Percentiles rank a stretch among this genome's conserved stretches.
Evolutionary conservation across 2,888 invertebrate genomes (phyloP).

Genomic region (Tinea pellionella): DNA sequence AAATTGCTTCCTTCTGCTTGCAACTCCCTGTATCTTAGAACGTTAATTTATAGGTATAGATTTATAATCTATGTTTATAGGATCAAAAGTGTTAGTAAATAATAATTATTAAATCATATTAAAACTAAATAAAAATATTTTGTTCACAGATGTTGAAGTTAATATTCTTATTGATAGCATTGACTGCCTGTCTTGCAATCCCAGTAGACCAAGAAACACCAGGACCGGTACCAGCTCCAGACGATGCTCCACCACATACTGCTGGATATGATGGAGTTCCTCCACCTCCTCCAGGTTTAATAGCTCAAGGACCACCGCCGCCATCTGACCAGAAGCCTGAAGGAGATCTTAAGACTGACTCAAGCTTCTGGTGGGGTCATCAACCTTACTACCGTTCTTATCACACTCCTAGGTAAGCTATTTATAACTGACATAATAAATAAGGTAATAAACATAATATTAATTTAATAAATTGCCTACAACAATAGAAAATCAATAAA

Average conservation of each 20-base stretch:
- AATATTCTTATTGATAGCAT: conserved; percentile 11
- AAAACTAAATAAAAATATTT: background rate
- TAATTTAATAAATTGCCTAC: too few species aligned
- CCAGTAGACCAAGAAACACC: conserved; percentile 12
- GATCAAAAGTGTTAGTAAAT: too few species aligned
- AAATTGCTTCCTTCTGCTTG: too few species aligned
- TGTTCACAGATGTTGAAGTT: conserved; percentile 16
- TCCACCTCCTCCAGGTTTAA: background rate
- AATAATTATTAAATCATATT: too few species aligned
- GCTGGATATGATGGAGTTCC: background rate
- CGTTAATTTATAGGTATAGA: too few species aligned
- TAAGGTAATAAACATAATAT: too few species aligned
- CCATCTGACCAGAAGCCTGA: conserved; percentile 13
- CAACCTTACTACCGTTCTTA: conserved; percentile 17
- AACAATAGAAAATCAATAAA: too few species aligned
- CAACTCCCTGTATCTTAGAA: too few species aligned
- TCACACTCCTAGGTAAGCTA: conserved; percentile 17
- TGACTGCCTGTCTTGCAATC: conserved; percentile 16
- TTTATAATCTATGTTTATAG: too few species aligned
- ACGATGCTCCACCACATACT: background rate
- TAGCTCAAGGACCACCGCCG: background rate
- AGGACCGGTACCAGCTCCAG: background rate
- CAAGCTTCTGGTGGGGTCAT: conserved; percentile 20
- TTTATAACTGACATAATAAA: too few species aligned
- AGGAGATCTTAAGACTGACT: conserved; percentile 23